These are phyloP conservation scores for Octodon degus DNA, from an alignment of 2,113 vertebrate genomes.

Conservation along the genomic window DNA sequence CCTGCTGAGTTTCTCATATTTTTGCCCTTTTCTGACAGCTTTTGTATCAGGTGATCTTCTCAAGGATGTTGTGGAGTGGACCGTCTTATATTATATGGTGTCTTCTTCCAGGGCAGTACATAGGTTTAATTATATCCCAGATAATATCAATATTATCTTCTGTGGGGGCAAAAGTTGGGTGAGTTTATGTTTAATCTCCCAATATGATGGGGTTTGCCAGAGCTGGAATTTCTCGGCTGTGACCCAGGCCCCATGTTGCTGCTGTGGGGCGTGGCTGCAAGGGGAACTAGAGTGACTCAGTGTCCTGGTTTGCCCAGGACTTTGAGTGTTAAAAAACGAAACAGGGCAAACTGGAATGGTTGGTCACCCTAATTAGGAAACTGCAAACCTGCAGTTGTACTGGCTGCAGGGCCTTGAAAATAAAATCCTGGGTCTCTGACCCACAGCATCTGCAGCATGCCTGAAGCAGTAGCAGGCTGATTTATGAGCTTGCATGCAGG, in stretches of 20 bases:
- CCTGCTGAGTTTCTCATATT: neutral
- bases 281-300: neutral
- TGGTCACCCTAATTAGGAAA: neutral
- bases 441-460: neutral
- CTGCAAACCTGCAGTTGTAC: neutral
- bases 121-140: conserved; percentile 9
- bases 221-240: neutral
- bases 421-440: conserved; percentile 47
- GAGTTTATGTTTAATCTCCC: neutral
- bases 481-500: neutral
- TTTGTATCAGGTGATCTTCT: conserved; percentile 26
- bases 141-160: conserved; percentile 22
- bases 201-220: neutral
- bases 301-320: neutral
- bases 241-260: neutral
- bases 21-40: neutral
- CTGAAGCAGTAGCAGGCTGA: neutral
- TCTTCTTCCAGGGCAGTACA: neutral
- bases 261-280: neutral
- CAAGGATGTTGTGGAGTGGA: neutral
- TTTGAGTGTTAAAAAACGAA: neutral
- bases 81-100: neutral
- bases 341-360: neutral
- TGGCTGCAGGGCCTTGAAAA: neutral
- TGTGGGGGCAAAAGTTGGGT: neutral